Percentiles rank a stretch among this genome's conserved stretches.
phyloP scores from a whole-genome alignment of 2,113 vertebrate genomes.

The Merops nubicus region DNA sequence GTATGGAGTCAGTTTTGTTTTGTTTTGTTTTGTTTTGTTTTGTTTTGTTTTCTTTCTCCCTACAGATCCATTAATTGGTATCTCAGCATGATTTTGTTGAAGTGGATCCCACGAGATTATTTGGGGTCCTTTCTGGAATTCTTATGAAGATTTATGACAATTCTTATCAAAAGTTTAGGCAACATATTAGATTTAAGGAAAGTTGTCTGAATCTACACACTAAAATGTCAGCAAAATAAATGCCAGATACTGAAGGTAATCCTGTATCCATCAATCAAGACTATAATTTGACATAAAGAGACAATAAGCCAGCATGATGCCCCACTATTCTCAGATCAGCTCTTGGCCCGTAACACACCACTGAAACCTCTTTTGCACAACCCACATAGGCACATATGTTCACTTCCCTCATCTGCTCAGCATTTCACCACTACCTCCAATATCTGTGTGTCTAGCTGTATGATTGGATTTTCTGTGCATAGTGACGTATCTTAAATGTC shows the following conservation, averaged over 20 bases:
- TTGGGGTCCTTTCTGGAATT: background rate
- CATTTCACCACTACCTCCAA: background rate
- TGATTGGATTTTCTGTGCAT: background rate
- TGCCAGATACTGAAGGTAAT: background rate
- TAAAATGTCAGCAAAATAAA: slow-evolving; percentile 16
- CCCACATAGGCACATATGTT: background rate
- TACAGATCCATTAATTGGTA: background rate
- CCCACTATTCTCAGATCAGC: background rate
- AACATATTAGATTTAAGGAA: background rate
- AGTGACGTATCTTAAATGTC: background rate
- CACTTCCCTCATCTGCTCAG: slow-evolving; percentile 21
- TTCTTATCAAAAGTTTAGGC: background rate
- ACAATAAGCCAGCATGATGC: background rate
- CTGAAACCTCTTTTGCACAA: slow-evolving; percentile 2
- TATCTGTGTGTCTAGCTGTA: background rate
- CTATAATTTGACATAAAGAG: slow-evolving; percentile 2
- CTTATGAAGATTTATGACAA: background rate
- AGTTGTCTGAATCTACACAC: background rate
- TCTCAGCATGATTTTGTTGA: background rate
- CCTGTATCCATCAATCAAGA: background rate
- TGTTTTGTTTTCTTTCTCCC: background rate
- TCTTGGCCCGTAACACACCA: background rate
- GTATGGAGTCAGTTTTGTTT: fast-evolving
- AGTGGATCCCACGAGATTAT: background rate
- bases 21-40: no score